Percentiles rank a stretch among this genome's conserved stretches.
Evolutionary conservation across 2,113 vertebrate genomes (phyloP).

Genomic region (Acanthochromis polyacanthus): DNA sequence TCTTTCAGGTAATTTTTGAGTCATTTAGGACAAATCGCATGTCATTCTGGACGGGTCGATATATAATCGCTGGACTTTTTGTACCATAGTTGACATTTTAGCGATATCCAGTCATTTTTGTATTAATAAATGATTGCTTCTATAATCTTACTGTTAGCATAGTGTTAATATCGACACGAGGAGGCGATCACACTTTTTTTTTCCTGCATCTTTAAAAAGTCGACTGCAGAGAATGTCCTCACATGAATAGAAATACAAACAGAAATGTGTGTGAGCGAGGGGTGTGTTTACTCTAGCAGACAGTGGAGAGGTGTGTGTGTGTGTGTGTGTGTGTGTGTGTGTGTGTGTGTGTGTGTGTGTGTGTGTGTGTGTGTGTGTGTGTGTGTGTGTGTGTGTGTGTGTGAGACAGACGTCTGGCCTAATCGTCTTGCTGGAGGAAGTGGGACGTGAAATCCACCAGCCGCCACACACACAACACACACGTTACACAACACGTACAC

Average conservation of each 20-base stretch:
- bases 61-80: too few relatives aligned
- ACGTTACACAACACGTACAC: conserved; percentile 17
- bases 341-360: conserved; percentile 46
- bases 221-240: conserved; percentile 10
- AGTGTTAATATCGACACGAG: not conserved
- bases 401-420: conserved; percentile 81
- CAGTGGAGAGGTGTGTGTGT: conserved; percentile 30
- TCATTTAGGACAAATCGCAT: too few relatives aligned
- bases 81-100: too few relatives aligned
- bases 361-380: conserved; percentile 41
- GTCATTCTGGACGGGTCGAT: too few relatives aligned
- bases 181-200: too few relatives aligned
- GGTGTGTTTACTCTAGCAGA: conserved; percentile 55
- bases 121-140: too few relatives aligned
- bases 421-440: conserved; percentile 82
- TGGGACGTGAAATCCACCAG: conserved; percentile 84
- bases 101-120: too few relatives aligned
- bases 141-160: not conserved
- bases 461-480: conserved; percentile 36
- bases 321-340: conserved; percentile 25
- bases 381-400: conserved; percentile 42
- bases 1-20: too few relatives aligned
- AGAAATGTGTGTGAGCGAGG: not conserved
- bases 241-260: conserved; percentile 4
- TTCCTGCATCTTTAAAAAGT: conserved; percentile 1